Evolutionary conservation across 2,797 vertebrate species (phyloP).

Genomic region (Odontamblyopus lacepedii): DNA sequence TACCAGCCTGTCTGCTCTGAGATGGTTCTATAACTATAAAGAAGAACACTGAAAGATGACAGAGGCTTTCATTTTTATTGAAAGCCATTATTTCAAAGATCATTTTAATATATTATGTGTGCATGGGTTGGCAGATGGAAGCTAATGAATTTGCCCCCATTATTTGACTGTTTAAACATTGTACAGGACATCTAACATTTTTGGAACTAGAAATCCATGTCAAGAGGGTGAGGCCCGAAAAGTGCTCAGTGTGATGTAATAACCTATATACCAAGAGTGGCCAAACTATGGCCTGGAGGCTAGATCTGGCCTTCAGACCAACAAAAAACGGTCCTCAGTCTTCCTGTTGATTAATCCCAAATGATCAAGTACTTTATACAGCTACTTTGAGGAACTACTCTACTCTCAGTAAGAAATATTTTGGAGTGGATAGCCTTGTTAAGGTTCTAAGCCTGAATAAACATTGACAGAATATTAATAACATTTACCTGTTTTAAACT

Average conservation of each 20-base stretch:
- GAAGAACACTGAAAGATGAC: background rate
- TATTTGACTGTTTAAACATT: background rate
- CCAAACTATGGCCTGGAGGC: no score
- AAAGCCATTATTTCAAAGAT: no score
- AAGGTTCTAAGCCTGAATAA: background rate
- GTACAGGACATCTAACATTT: background rate
- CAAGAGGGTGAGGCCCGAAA: no score
- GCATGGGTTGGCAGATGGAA: background rate
- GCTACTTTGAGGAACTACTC: no score
- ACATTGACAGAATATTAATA: no score
- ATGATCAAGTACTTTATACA: no score
- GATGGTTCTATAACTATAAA: conserved; percentile 13
- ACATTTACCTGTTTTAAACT: background rate
- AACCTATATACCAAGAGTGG: no score
- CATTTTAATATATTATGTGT: no score
- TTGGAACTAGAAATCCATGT: background rate
- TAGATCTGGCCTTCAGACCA: no score
- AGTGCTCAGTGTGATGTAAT: no score
- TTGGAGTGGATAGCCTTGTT: background rate
- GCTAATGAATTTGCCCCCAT: background rate
- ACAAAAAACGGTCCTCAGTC: no score
- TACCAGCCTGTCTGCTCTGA: conserved; percentile 24
- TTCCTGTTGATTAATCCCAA: no score
- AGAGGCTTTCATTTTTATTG: background rate
- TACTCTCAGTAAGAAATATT: background rate